Percentiles rank a stretch among this genome's conserved stretches.
Conservation (phyloP, 2,797 vertebrate species). For the Hephaestus fuliginosus region DNA sequence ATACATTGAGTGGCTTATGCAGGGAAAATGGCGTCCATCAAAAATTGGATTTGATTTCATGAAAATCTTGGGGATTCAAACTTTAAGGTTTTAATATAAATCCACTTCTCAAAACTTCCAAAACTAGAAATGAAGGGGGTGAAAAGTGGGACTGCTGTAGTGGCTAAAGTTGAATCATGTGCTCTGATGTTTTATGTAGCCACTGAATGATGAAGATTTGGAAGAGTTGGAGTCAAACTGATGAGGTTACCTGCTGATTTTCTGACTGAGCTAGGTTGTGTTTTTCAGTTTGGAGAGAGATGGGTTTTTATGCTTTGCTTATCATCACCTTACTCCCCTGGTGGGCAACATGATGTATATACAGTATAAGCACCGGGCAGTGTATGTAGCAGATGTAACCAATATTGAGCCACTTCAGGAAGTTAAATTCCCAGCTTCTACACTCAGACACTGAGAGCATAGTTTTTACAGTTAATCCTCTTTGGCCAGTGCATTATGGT, state of each 20-base stretch:
- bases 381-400: slow-evolving; percentile 83
- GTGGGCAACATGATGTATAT: slow-evolving; percentile 75
- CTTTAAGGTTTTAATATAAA: background rate
- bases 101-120: background rate
- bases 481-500: slow-evolving; percentile 80
- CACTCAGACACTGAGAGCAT: slow-evolving; percentile 63
- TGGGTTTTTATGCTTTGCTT: slow-evolving; percentile 67
- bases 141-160: slow-evolving; percentile 21
- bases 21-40: slow-evolving; percentile 2
- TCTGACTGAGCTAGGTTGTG: slow-evolving; percentile 23
- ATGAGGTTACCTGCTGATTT: slow-evolving; percentile 3
- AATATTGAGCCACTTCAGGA: slow-evolving; percentile 76
- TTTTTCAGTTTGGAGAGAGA: slow-evolving; percentile 47
- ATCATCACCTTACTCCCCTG: slow-evolving; percentile 69
- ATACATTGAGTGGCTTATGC: background rate
- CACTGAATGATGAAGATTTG: slow-evolving; percentile 25
- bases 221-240: slow-evolving; percentile 16
- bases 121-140: background rate
- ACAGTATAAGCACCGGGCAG: slow-evolving; percentile 70
- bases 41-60: slow-evolving; percentile 2
- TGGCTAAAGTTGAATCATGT: slow-evolving; percentile 38
- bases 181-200: slow-evolving; percentile 56
- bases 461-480: slow-evolving; percentile 68
- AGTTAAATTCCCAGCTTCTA: slow-evolving; percentile 70
- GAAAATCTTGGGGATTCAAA: slow-evolving; percentile 12